Evolutionary conservation across 1,140 invertebrate species (phyloP), one percentile per base, ranked within the genome.

Genomic region (Cephus cinctus): DNA sequence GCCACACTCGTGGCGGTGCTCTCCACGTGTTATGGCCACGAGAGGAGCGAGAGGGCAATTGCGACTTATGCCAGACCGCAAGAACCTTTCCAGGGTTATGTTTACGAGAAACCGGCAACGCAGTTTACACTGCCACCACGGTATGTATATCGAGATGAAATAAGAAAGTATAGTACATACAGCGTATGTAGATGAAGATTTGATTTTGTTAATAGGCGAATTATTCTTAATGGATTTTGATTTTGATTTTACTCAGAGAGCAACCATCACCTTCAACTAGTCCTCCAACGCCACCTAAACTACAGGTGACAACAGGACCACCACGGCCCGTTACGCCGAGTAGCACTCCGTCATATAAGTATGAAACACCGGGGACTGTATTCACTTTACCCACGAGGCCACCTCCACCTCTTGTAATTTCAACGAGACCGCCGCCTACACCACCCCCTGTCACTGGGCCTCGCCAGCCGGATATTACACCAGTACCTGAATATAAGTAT

Each of bases 41-140:
- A 63, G 47, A 59, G 55, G 22, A 53, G 57, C 32, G 65, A 63
- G 47, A 57, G 71, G 22, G 71, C 71, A 18, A 74, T 74, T 57
- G 43, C 55, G n/a, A 61, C 62, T 19, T 56, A 56, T 43, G 54
- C 67, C 30, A 58, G 47, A 19, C 47, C 55, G 14, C 65, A 69
- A 32, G 50, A 51, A 39, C 46, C 56, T 12, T 68, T 65, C 27
- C 59, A 67, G 41, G 70, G 70, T 5, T 73, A 73, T 18, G 9
- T 47, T 5, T 71, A 70, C 39, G 42, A 60, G 12, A 21, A 27
- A 18, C 70, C 70, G 5, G 42, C 36, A 2, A 49, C 56, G 6
- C 49, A 58, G 14, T 67, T 71, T 11, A 62, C 63, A 52, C 41
- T 63, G 14, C 67, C 71, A 25, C 42, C 63, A 12, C 16, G 36